Percentiles rank a stretch among this genome's conserved stretches.
Conservation (phyloP, 2,888 invertebrate genomes). For the Leistus spinibarbis region DNA sequence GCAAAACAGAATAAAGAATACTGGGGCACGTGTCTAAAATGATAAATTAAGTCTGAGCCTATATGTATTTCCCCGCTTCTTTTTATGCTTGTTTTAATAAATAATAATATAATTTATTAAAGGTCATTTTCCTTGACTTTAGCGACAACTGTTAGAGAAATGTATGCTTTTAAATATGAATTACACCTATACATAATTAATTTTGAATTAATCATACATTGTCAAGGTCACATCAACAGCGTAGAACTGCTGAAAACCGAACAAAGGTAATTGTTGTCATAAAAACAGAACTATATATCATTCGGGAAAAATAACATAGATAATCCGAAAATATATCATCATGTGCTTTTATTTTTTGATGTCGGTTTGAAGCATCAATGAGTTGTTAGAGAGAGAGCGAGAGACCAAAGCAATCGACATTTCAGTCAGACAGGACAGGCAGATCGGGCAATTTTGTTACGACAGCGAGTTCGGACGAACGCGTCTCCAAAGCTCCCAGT, state of each 20-base stretch:
- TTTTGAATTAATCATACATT: background rate
- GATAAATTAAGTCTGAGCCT: background rate
- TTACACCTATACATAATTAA: background rate
- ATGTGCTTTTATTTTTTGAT: background rate
- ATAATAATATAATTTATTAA: too few species aligned
- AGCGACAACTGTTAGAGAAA: background rate
- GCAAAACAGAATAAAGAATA: too few species aligned
- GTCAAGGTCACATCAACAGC: background rate
- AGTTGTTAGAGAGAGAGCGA: background rate
- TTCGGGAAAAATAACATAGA: background rate
- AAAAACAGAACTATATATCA: background rate
- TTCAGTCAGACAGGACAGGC: background rate
- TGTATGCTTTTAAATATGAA: background rate
- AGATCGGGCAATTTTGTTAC: background rate
- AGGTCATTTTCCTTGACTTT: background rate
- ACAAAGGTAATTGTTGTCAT: background rate
- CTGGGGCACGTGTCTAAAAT: background rate
- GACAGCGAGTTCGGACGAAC: background rate
- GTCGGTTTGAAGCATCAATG: background rate
- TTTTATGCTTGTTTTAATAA: too few species aligned
- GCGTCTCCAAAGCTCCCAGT: background rate
- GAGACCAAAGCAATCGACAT: background rate
- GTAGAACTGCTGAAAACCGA: background rate
- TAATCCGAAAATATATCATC: slow-evolving; percentile 8
- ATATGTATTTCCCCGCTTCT: too few species aligned